phyloP scores from a whole-genome alignment of 1,140 invertebrate genomes.

The Trypoxylus dichotomus region DNA sequence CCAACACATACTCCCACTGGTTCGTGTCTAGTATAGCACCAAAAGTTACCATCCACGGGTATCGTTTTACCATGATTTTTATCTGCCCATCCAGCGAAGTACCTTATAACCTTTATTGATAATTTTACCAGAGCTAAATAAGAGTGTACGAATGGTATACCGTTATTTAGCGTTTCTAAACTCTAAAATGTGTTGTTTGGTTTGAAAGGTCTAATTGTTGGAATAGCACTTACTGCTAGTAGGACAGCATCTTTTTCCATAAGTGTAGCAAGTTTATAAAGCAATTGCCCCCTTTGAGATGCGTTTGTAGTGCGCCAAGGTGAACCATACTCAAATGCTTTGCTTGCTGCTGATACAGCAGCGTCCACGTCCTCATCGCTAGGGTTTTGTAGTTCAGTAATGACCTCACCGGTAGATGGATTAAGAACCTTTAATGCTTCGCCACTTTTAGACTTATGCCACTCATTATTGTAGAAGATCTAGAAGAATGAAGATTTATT shows the following conservation, averaged over 20 bases:
- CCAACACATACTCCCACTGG: constrained; percentile 97
- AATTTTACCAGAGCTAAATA: constrained; percentile 76
- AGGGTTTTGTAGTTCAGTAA: constrained; percentile 86
- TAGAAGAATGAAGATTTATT: constrained; percentile 54
- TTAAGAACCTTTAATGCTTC: constrained; percentile 86
- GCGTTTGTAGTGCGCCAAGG: constrained; percentile 92
- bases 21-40: constrained; percentile 91
- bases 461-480: constrained; percentile 99
- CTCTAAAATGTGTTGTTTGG: constrained; percentile 63
- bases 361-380: constrained; percentile 81
- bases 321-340: constrained; percentile 78
- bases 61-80: constrained; percentile 90
- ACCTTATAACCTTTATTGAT: constrained; percentile 71
- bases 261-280: constrained; percentile 81
- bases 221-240: constrained; percentile 71
- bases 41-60: constrained; percentile 84
- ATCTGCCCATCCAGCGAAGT: constrained; percentile 86
- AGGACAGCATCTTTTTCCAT: constrained; percentile 78
- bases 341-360: constrained; percentile 82
- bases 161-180: constrained; percentile 93
- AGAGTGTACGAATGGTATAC: constrained; percentile 80
- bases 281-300: constrained; percentile 75
- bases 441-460: constrained; percentile 82
- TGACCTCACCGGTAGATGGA: constrained; percentile 82
- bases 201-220: too few relatives aligned